Evolutionary conservation across 2,888 invertebrate species (phyloP), one percentile per base, ranked within the genome.

Genomic region (Epistrophella euchroma): DNA sequence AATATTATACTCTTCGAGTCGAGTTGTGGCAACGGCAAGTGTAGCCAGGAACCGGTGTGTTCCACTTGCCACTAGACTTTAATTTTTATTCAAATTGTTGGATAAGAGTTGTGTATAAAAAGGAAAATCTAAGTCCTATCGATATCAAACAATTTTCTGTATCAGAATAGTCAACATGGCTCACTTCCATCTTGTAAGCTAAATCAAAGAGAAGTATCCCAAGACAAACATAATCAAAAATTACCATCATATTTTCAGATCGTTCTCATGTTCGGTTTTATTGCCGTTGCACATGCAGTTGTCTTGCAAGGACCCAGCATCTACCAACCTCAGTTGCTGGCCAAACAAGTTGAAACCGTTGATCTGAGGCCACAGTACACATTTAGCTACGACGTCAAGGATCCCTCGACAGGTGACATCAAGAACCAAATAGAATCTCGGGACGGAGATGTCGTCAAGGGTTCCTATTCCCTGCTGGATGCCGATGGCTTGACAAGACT

Each of bases 371-470:
- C 88, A 66, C 72, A 88, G 45, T 88, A 88, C 47, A 90, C 91
- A 66, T 92, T 90, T 88, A 90, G 89, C 37, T 92, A 92, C 81
- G 89, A 89, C 58, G 91, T 92, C 11, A 90, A 91, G 86, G 92
- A 92, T 88, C 90, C 90, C 37, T 89, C 89, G 56, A 93, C 93
- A 86, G 93, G 93, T 37, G 93, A 93, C 89, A 89, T 90, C 87
- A 93, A 93, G 88, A 90, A 88, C 87, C 93, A 93, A 89, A 91
- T 91, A 73, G 93, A 93, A 90, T 88, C 90, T 9, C 91, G 93
- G 62, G 90, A 91, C 86, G 93, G 93, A 71, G 93, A 93, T 89
- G 90, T 90, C 68, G 93, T 93, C 40, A 91, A 92, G 79, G 93
- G 93, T 35, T 90, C 90, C 80, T 93, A 93, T 89, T 91, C 92